Base-by-base conservation (phyloP, 1,140 invertebrate species). In the Nomia melanderi region DNA sequence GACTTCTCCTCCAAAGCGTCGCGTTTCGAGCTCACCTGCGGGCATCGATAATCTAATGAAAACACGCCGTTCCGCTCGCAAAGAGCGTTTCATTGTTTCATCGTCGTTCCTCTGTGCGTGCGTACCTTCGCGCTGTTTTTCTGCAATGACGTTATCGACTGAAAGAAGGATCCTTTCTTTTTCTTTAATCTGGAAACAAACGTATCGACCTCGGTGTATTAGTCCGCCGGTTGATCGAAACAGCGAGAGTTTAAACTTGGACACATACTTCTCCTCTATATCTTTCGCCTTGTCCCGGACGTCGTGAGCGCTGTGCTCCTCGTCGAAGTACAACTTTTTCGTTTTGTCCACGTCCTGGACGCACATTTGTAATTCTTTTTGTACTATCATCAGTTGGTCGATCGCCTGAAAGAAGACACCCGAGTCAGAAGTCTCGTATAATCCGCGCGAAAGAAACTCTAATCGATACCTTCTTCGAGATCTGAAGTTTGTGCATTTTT, bases 91-190 rank as follows among this genome's bases (percentile, higher is more conserved):
- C 20, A 14, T 36, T 33, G 17, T 25, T n/a, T 50, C 20, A 17
- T n/a, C n/a, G 8, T 25, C 41, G 39, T n/a, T 50, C n/a, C n/a
- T n/a, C n/a, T n/a, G n/a, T n/a, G n/a, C n/a, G n/a, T n/a, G n/a
- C n/a, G n/a, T 86, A 98, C 98, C 94, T 98, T 98, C 1, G 97
- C 97, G 92, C 97, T 98, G 90, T 98, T 98, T 92, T 98, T 98
- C 91, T 99, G 98, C 81, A 99, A 93, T 62, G 97, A 98, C 17
- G 98, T 97, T 82, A 98, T 97, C 0, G 98, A 98, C 91, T 98
- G 97, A 92, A 99, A 99, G 91, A 99, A 97, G 2, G 97, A 97
- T 36, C 97, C 97, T 86, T 98, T 98, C 93, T 98, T 98, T 93
- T 97, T 98, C 93, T 98, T 98, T 74, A 99, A 92, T 91, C 97